Evolutionary conservation across 2,797 vertebrate species (phyloP).

Genomic region (Paratrypauchen microcephalus): DNA sequence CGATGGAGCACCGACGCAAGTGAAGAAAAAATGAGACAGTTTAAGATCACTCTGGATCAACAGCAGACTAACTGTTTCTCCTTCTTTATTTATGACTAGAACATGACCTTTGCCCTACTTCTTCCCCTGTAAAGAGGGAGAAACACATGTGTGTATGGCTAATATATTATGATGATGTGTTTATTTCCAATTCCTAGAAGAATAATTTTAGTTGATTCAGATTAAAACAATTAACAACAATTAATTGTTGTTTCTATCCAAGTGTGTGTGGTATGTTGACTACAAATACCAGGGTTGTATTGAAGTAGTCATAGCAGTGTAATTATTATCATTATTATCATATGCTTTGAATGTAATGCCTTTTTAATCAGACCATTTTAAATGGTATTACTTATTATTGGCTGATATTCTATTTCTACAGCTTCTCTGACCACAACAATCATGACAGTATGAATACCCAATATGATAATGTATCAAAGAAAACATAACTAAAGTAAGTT

Average conservation of each 20-base stretch:
- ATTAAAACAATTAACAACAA: no score
- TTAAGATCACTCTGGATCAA: conserved; percentile 56
- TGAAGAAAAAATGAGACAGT: conserved; percentile 57
- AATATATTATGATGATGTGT: no score
- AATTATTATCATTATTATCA: neutral
- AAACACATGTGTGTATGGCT: no score
- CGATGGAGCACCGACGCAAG: conserved; percentile 23
- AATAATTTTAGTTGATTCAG: no score
- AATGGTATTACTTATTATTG: no score
- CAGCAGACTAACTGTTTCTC: conserved; percentile 47
- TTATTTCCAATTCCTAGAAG: no score
- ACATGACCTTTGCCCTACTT: conserved; percentile 47
- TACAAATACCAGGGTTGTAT: neutral
- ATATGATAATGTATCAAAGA: neutral
- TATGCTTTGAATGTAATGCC: neutral
- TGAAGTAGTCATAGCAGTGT: neutral
- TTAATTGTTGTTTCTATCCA: no score
- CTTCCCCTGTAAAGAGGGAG: conserved; percentile 20
- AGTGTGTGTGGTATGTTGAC: neutral
- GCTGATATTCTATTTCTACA: no score
- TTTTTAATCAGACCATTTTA: neutral
- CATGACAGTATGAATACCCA: neutral
- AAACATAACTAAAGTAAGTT: no score
- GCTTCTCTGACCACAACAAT: neutral
- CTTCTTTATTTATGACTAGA: conserved; percentile 40